Evolutionary conservation across 1,140 invertebrate species (phyloP).

Genomic region (Phortica variegata): DNA sequence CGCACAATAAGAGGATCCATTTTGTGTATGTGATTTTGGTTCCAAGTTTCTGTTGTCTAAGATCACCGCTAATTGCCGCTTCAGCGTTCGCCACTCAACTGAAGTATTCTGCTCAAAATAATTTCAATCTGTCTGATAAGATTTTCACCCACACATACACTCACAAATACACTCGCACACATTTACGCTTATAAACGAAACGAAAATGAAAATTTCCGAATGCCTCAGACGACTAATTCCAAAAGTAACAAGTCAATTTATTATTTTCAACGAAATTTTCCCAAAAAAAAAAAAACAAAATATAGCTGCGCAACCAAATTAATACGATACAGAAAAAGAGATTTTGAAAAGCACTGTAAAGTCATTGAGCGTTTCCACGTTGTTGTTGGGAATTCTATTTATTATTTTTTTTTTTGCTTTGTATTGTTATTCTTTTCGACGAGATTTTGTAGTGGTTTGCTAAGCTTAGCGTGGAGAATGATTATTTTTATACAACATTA

Average conservation of each 20-base stretch:
- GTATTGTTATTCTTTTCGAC: neutral
- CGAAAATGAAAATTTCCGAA: too few relatives aligned
- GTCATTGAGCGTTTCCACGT: conserved; percentile 26
- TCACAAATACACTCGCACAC: conserved; percentile 5
- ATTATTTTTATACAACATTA: conserved; percentile 40
- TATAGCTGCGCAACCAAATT: neutral
- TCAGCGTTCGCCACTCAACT: neutral
- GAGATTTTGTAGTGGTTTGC: conserved; percentile 51
- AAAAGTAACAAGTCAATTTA: conserved; percentile 55
- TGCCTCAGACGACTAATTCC: too few relatives aligned
- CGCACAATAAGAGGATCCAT: conserved; percentile 40
- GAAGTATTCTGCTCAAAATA: conserved; percentile 20
- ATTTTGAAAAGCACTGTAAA: conserved; percentile 52
- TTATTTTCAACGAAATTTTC: conserved; percentile 49
- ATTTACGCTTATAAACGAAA: neutral
- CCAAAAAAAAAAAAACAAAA: too few relatives aligned
- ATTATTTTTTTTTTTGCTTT: neutral
- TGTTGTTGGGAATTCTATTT: conserved; percentile 33
- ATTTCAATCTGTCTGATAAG: conserved; percentile 30
- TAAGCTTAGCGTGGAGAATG: conserved; percentile 39
- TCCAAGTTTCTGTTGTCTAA: conserved; percentile 5
- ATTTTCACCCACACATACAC: conserved; percentile 10
- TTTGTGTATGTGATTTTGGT: conserved; percentile 17
- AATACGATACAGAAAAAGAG: neutral
- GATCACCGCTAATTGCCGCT: conserved; percentile 44